Evolutionary conservation across 2,113 vertebrate genomes (phyloP), one percentile per base, ranked within the genome.

Genomic region (Caretta caretta): DNA sequence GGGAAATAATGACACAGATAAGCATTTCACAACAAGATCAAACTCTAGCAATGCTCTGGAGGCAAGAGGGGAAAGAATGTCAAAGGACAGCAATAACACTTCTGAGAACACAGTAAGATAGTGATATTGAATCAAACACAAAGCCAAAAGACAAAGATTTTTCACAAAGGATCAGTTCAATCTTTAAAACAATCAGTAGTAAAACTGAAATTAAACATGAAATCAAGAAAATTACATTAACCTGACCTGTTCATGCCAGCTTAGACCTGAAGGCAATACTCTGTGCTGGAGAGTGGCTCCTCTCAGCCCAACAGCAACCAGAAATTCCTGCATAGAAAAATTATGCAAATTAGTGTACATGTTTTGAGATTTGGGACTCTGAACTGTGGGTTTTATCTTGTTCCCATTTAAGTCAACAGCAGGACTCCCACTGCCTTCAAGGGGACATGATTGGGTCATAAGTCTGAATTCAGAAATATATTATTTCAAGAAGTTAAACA

Each of bases 191-290:
- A n/a, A 3, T 91, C 5, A 93, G n/a, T n/a, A 92, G 65, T 13
- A 22, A 89, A 56, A 95, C 19, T 79, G 59, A 88, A 90, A 86
- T 0, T 56, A 29, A 96, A 72, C 38, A 10, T 9, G 0, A 1
- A 59, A 14, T 2, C 3, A 5, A 83, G n/a, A 24, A 69, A 82
- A n/a, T 19, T 48, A 27, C 20, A 88, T 53, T 38, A 92, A 83
- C 38, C 96, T 95, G 69, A 99, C 99, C 99, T 99, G 99, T 79
- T 99, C 99, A 9, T 99, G 99, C 99, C 99, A 99, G 94, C 99
- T 99, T 95, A 99, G 97, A 78, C 99, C 98, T 8, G 98, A 97
- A 51, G 98, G 98, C 84, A 99, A 98, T 35, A 99, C 98, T 94
- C 99, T 98, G 95, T 99, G 99, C 97, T 99, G 99, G 11, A 99